Evolutionary conservation across 2,888 invertebrate species (phyloP).

Genomic region (Drosophila affinis): DNA sequence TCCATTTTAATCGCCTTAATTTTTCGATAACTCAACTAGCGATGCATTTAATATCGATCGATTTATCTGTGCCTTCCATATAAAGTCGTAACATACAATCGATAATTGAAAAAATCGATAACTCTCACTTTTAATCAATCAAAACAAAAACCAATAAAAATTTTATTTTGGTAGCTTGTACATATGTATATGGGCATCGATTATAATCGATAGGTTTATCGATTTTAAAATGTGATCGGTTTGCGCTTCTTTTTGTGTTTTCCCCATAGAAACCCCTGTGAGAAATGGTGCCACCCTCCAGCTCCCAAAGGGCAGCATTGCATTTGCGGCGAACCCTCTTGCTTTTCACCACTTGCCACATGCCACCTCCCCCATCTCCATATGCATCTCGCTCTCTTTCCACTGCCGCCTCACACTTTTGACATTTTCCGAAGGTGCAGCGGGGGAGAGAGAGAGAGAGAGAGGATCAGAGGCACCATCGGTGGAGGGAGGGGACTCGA

Average conservation of each 20-base stretch:
- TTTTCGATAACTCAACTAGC: too few relatives aligned
- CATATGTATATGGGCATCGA: too few relatives aligned
- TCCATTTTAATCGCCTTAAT: too few relatives aligned
- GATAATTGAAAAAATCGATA: too few relatives aligned
- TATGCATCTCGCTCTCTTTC: too few relatives aligned
- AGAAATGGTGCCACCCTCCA: slow-evolving; percentile 9
- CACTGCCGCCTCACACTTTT: slow-evolving; percentile 35
- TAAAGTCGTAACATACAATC: too few relatives aligned
- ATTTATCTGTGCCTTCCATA: too few relatives aligned
- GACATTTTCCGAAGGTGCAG: slow-evolving; percentile 33
- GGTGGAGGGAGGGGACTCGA: slow-evolving; percentile 4
- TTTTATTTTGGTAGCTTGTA: too few relatives aligned
- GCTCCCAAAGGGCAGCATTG: slow-evolving; percentile 5
- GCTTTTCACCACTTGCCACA: background rate
- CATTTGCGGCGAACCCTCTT: slow-evolving; percentile 20
- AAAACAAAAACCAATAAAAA: too few relatives aligned
- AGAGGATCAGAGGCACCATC: background rate
- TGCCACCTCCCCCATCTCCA: slow-evolving; percentile 11
- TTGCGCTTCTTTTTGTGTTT: background rate
- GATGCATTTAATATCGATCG: too few relatives aligned
- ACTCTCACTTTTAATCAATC: too few relatives aligned
- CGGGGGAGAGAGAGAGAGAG: background rate
- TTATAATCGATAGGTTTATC: too few relatives aligned
- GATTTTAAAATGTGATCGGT: background rate
- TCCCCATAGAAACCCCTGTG: background rate